These are phyloP conservation scores for Plumapathes pennacea DNA, from an alignment of 92 coral and sea anemone species.

Conservation along the genomic window DNA sequence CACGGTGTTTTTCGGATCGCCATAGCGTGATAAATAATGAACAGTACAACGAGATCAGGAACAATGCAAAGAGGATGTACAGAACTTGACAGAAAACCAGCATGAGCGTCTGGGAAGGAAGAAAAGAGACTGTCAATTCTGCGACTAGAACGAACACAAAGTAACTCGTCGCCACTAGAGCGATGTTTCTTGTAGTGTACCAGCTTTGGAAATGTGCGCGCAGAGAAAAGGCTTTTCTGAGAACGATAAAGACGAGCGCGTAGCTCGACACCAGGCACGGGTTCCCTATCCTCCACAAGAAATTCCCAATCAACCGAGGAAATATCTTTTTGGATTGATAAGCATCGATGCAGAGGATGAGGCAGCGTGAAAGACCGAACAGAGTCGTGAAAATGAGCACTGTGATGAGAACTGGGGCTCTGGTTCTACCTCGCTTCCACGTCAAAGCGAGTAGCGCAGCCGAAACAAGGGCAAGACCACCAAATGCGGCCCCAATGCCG, in stretches of 20 bases:
- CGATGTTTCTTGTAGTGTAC: constrained; percentile 19
- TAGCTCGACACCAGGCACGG: constrained; percentile 30
- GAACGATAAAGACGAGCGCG: constrained; percentile 17
- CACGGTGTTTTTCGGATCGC: constrained; percentile 10
- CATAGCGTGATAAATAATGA: constrained; percentile 7
- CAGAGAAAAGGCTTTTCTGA: constrained; percentile 23
- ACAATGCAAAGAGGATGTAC: constrained; percentile 4
- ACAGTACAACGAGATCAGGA: constrained; percentile 16
- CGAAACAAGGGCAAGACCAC: constrained; percentile 1
- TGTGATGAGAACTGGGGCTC: not conserved
- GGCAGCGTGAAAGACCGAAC: constrained; percentile 26
- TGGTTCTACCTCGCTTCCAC: not conserved
- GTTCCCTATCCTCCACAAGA: constrained; percentile 21
- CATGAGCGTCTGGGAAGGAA: constrained; percentile 5
- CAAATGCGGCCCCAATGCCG: constrained; percentile 31
- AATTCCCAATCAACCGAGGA: constrained; percentile 4
- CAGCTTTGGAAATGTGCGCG: constrained; percentile 15
- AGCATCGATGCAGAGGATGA: constrained; percentile 24
- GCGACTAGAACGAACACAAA: constrained; percentile 12
- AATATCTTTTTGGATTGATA: constrained; percentile 10
- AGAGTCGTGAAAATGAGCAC: constrained; percentile 6
- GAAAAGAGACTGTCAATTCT: constrained; percentile 6
- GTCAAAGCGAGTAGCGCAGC: not conserved
- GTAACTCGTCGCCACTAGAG: constrained; percentile 5
- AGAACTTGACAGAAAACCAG: constrained; percentile 23